Conservation (phyloP, 37 sponge, comb jelly and placozoan species). For the Bolinopsis microptera region DNA sequence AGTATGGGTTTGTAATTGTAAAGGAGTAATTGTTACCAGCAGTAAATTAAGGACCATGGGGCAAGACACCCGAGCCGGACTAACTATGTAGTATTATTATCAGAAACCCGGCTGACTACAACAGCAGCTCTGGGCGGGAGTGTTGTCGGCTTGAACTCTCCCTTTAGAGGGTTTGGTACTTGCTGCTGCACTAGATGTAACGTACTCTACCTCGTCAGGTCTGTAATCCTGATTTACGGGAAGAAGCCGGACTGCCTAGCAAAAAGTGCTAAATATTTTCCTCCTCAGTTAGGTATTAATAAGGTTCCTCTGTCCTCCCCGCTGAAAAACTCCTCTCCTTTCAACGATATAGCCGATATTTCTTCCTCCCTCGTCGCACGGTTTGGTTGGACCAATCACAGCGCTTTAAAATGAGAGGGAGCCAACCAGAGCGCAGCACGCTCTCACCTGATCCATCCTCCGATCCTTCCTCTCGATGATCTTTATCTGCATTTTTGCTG, state of each 20-base stretch:
- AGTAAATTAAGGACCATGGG: background rate
- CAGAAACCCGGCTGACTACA: background rate
- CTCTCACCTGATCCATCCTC: background rate
- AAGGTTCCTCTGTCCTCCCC: background rate
- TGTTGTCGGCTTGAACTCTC: too few species aligned
- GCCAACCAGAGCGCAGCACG: background rate
- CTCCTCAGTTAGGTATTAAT: background rate
- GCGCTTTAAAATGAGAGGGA: background rate
- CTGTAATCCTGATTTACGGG: background rate
- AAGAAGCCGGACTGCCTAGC: background rate
- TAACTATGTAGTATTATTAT: background rate
- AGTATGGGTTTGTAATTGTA: background rate
- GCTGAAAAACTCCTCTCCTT: constrained; percentile 43
- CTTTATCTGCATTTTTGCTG: constrained; percentile 45
- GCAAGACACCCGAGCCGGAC: background rate
- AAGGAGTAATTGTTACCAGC: background rate
- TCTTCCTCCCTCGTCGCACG: background rate
- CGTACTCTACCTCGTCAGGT: background rate
- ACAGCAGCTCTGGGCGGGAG: too few species aligned
- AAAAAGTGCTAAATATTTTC: background rate
- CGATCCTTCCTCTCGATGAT: background rate
- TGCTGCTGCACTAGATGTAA: background rate
- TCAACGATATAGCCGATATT: constrained; percentile 34
- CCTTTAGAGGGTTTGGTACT: background rate
- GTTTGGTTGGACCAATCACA: background rate